Percentiles rank a stretch among this genome's conserved stretches.
These are phyloP conservation scores for Drosophila lowei DNA, from an alignment of 1,140 invertebrate genomes.

Conservation along the genomic window DNA sequence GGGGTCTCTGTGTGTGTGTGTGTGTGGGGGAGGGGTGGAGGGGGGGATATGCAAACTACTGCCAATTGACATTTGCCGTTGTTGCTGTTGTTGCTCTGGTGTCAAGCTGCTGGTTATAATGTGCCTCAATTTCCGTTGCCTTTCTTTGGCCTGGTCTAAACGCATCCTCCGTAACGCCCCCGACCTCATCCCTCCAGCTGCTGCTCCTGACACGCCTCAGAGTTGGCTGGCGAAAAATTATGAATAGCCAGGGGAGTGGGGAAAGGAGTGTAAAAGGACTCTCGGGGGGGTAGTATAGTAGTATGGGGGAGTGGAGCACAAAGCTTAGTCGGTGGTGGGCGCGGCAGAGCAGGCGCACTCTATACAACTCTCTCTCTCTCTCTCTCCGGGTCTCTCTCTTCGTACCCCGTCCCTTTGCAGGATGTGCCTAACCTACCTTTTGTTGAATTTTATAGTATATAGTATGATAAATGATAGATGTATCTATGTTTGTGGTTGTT, in stretches of 20 bases:
- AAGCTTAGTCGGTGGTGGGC: slow-evolving; percentile 57
- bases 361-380: slow-evolving; percentile 31
- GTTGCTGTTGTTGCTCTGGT: slow-evolving; percentile 28
- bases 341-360: slow-evolving; percentile 70
- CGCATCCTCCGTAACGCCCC: slow-evolving; percentile 27
- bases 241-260: slow-evolving; percentile 39
- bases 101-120: slow-evolving; percentile 61
- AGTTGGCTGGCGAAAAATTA: slow-evolving; percentile 59
- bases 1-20: not conserved
- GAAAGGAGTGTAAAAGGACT: slow-evolving; percentile 22
- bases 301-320: slow-evolving; percentile 11
- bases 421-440: slow-evolving; percentile 79
- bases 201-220: slow-evolving; percentile 55
- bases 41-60: slow-evolving; percentile 19
- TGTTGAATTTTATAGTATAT: slow-evolving; percentile 69
- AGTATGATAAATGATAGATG: slow-evolving; percentile 57
- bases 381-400: not conserved
- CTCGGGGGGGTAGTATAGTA: slow-evolving; percentile 18
- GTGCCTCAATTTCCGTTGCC: slow-evolving; percentile 71
- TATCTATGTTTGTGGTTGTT: slow-evolving; percentile 1
- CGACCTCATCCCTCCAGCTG: not conserved
- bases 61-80: slow-evolving; percentile 63
- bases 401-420: slow-evolving; percentile 27
- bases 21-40: not conserved
- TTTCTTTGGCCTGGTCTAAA: slow-evolving; percentile 58